Base-by-base conservation (phyloP, 2,797 vertebrate species). In the Lindbergichthys nudifrons region DNA sequence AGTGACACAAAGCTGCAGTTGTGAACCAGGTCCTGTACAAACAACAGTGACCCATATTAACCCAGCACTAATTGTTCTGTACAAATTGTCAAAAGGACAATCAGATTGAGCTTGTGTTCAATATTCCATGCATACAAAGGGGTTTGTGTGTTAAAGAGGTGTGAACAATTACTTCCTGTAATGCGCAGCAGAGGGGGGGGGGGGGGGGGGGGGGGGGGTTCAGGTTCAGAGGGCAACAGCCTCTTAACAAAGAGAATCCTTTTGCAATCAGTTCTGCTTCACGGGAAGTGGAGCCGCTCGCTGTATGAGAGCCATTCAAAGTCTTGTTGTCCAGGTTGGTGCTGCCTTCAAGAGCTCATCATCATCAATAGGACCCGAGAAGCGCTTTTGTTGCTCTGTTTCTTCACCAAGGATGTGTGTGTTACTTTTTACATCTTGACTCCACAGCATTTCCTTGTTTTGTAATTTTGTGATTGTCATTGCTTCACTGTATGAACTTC, bases 51-150 rank as follows among this genome's bases (percentile, higher is more conserved):
- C 73, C 64, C 57, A 13, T 14, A 70, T 71, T 60, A 71, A 71
- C 63, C 61, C 47, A 4, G 18, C 2, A 30, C 56, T 73, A 67
- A 75, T 60, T 64, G 64, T 82, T 50, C 54, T 66, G 52, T 23
- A 19, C 58, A 56, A 64, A 48, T 36, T 39, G 42, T 62, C 65
- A 19, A 61, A 61, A 73, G 19, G 18, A 30, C 56, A n/a, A n/a
- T 70, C 41, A 12, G 2, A 43, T 65, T 62, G 36, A 66, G 53
- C 19, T 23, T 39, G 26, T 46, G 21, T 53, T 51, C 19, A 45
- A 36, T 18, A 23, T 32, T 9, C 26, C 26, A 11, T 23, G 30
- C n/a, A 30, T 1, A 18, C 36, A 51, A 36, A 43, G 45, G 16
- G 36, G 14, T 45, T 60, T 43, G 36, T 13, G 4, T 47, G 50